These are phyloP conservation scores for Dolichoris vasculosae DNA, from an alignment of 1,140 invertebrate species.

Conservation along the genomic window DNA sequence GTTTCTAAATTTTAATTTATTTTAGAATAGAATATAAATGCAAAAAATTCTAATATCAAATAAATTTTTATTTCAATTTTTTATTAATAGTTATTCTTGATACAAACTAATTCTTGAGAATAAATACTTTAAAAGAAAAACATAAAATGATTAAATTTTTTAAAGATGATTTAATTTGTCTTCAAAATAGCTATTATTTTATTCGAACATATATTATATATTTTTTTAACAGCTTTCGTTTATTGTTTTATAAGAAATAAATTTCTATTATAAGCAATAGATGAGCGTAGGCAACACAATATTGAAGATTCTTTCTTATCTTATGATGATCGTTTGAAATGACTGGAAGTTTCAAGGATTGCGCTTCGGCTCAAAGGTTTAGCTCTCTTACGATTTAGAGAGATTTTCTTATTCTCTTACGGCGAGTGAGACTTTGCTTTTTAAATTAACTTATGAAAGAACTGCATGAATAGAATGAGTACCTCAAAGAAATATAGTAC, in stretches of 20 bases:
- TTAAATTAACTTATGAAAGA: slow-evolving; percentile 5
- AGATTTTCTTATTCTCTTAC: no score
- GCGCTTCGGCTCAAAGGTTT: background rate
- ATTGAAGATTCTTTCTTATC: background rate
- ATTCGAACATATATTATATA: background rate
- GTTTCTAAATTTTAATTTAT: no score
- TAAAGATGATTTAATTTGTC: no score
- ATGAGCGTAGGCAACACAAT: background rate
- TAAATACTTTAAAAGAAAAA: no score
- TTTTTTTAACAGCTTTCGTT: slow-evolving; percentile 16
- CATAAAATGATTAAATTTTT: no score
- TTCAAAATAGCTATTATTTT: no score
- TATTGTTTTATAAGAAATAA: slow-evolving; percentile 10
- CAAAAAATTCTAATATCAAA: no score
- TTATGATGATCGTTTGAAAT: slow-evolving; percentile 20
- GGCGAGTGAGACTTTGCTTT: slow-evolving; percentile 16
- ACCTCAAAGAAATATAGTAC: background rate
- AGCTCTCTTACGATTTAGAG: background rate
- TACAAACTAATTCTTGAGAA: no score
- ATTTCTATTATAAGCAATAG: background rate
- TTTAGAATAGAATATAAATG: no score
- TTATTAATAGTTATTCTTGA: no score
- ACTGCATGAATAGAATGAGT: background rate
- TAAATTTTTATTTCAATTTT: no score
- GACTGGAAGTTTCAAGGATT: slow-evolving; percentile 33